Evolutionary conservation across 1,140 invertebrate species (phyloP), one percentile per base, ranked within the genome.

Genomic region (Wasmannia auropunctata): DNA sequence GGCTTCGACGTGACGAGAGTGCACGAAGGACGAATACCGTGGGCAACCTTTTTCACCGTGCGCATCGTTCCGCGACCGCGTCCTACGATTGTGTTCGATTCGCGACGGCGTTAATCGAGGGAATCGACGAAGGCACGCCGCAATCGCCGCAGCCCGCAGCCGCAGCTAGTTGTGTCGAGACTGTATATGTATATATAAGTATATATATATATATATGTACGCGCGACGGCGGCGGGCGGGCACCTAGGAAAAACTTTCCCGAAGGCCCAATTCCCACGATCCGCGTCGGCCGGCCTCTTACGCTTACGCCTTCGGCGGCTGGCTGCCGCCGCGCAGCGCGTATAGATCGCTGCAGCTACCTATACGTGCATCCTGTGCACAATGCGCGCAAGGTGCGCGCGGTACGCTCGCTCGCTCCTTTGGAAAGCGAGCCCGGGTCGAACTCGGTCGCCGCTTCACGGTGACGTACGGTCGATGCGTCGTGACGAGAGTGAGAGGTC

Each of bases 251-350:
- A 88, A 90, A 88, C 84, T 90, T 90, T 91, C 84, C 83, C 84
- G 84, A 72, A 87, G 77, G 58, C 88, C 90, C 88, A 88, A 81
- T 92, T 92, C 91, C 90, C 91, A 92, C 91, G 91, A 72, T 84
- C 86, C 86, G 37, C 40, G 67, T 83, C 51, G 70, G 25, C n/a
- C n/a, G 8, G 37, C 49, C 76, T 76, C n/a, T 40, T 86, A 72
- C 65, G 63, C 76, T 31, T 79, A 43, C 37, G 37, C 63, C 43
- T 31, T 43, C 76, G 43, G 63, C 70, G 56, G 37, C 63, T 8
- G 34, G n/a, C 62, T 11, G 63, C n/a, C 34, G 14, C 56, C 56
- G 25, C 56, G 54, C 54, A 58, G 54, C 58, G 72, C 34, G n/a
- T n/a, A n/a, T n/a, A n/a, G n/a, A n/a, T n/a, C 10, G 31, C 28